These are phyloP conservation scores for Fistularia tabacaria DNA, from an alignment of 2,797 vertebrate genomes.

Conservation along the genomic window DNA sequence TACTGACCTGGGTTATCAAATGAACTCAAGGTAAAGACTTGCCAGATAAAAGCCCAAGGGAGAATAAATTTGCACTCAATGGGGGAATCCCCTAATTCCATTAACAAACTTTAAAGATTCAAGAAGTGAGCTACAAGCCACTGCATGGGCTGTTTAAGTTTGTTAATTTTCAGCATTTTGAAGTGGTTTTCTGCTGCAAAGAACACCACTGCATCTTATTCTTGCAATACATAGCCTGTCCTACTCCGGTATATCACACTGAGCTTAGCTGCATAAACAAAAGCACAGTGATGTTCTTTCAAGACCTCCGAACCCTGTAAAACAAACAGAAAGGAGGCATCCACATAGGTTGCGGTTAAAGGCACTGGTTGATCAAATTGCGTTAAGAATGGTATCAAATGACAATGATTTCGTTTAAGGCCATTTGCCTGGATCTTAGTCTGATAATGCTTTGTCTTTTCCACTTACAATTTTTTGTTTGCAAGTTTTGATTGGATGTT, in stretches of 20 bases:
- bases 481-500: conserved; percentile 50
- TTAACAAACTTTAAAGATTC: conserved; percentile 49
- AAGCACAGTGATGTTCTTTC: conserved; percentile 71
- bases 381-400: conserved; percentile 21
- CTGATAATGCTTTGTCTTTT: conserved; percentile 33
- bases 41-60: conserved; percentile 40
- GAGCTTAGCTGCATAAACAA: conserved; percentile 61
- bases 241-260: conserved; percentile 46
- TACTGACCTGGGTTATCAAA: conserved; percentile 31
- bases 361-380: conserved; percentile 38
- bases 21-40: conserved; percentile 25
- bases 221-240: conserved; percentile 49
- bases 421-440: conserved; percentile 30
- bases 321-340: conserved; percentile 63
- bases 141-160: conserved; percentile 43
- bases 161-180: conserved; percentile 43
- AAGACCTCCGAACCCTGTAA: conserved; percentile 65
- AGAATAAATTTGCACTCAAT: conserved; percentile 29
- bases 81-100: conserved; percentile 39
- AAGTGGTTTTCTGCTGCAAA: conserved; percentile 58
- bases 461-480: conserved; percentile 58
- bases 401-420: conserved; percentile 26
- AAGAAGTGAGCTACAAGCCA: conserved; percentile 47
- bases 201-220: conserved; percentile 71
- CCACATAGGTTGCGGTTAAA: conserved; percentile 47